Evolutionary conservation across 2,888 invertebrate genomes (phyloP).

Genomic region (Hemicrepidius hirtus): DNA sequence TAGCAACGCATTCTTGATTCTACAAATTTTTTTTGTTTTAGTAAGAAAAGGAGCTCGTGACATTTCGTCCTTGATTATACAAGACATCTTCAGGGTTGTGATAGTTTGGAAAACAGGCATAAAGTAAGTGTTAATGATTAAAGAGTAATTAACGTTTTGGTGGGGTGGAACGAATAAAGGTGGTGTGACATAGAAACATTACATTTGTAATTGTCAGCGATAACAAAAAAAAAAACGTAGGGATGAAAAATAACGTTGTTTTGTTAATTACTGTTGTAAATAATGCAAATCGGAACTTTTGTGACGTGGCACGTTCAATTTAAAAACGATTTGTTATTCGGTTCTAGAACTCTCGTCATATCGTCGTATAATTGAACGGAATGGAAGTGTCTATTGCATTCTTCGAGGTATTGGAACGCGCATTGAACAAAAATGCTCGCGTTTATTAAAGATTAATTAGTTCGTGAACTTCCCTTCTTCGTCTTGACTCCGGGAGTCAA

Average conservation of each 20-base stretch:
- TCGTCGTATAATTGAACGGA: constrained; percentile 21
- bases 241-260: constrained; percentile 31
- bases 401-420: constrained; percentile 23
- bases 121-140: too few relatives aligned
- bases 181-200: constrained; percentile 11
- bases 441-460: constrained; percentile 44
- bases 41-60: too few relatives aligned
- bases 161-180: neutral
- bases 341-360: constrained; percentile 9
- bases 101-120: too few relatives aligned
- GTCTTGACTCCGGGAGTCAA: neutral
- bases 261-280: constrained; percentile 34
- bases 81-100: too few relatives aligned
- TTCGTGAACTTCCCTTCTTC: constrained; percentile 25
- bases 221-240: constrained; percentile 22
- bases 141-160: too few relatives aligned
- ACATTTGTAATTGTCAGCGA: constrained; percentile 16
- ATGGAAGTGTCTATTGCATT: constrained; percentile 36
- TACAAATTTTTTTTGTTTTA: too few relatives aligned
- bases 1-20: too few relatives aligned
- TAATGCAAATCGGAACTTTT: constrained; percentile 22
- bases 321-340: constrained; percentile 19
- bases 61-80: too few relatives aligned
- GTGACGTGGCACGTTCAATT: constrained; percentile 15
- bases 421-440: constrained; percentile 31